Base-by-base conservation (phyloP, 2,797 vertebrate species). In the Ceryle rudis region DNA sequence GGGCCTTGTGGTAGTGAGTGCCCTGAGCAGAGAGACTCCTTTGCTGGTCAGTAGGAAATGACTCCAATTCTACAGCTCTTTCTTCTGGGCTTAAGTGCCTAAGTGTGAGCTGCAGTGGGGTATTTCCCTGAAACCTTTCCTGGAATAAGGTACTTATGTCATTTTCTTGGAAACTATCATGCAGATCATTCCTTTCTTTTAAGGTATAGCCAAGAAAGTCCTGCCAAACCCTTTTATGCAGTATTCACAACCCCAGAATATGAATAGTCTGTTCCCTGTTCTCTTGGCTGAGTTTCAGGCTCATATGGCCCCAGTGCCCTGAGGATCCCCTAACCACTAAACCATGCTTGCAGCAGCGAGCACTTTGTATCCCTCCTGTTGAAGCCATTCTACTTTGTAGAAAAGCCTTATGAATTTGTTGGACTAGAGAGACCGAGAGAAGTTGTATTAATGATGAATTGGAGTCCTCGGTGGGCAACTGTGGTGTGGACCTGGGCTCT, bases 41-140 rank as follows among this genome's bases (percentile, higher is more conserved):
- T 81, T 88, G 52, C 89, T 92, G 81, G 64, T 84, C 60, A 73
- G 46, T 62, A 86, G 90, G 90, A 94, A 96, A 87, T 92, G 0
- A 89, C 51, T 86, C 89, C 77, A 90, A 7, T 81, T 51, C 90
- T 73, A 22, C 64, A 92, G 70, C 86, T 86, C 55, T 44, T 89
- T 92, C 95, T 89, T 74, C 51, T 46, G 83, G 6, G 8, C 41
- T 94, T 89, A 77, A 93, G 66, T 73, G 77, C 60, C 77, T 83
- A 91, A 57, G 75, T 92, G 58, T 62, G 89, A 92, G 83, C 81
- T 90, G n/a, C 89, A 90, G 55, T 2, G 18, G 96, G 93, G 95
- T 96, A 96, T 97, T 97, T 97, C 95, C 95, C 96, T 87, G 90
- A 95, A 96, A 94, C 81, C 81, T 96, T 97, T 97, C 96, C 47